Percentiles rank a stretch among this genome's conserved stretches.
Conservation (phyloP, 2,113 vertebrate genomes). For the Merops nubicus region DNA sequence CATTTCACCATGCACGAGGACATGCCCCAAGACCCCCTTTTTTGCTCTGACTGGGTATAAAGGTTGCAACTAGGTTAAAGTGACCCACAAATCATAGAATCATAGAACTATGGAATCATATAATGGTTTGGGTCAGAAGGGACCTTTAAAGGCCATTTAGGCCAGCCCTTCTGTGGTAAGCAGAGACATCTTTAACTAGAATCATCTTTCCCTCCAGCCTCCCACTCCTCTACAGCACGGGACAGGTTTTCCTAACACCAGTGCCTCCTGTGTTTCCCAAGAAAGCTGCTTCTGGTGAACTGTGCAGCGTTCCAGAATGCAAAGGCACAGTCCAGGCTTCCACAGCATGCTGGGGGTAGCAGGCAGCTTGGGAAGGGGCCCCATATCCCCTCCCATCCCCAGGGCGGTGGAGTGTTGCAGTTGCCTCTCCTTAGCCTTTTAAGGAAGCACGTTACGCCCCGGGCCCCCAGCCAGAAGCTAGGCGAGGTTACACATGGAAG, state of each 20-base stretch:
- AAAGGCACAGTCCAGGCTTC: fast-evolving
- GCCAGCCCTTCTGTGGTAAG: too few relatives aligned
- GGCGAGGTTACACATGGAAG: constrained; percentile 34
- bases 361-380: not conserved
- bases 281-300: not conserved
- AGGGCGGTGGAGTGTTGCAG: not conserved
- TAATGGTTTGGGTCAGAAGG: not conserved
- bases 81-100: fast-evolving
- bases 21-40: fast-evolving
- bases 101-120: too few relatives aligned
- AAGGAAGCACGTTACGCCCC: not conserved
- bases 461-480: not conserved
- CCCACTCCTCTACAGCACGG: not conserved
- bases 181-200: not conserved
- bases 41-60: fast-evolving
- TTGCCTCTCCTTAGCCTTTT: constrained; percentile 54
- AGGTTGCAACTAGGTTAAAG: not conserved
- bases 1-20: fast-evolving
- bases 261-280: fast-evolving
- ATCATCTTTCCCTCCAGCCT: not conserved
- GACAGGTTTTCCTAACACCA: fast-evolving
- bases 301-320: fast-evolving
- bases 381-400: not conserved
- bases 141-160: not conserved
- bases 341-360: fast-evolving